Percentiles rank a stretch among this genome's conserved stretches.
These are phyloP conservation scores for Cryptoblepharus egeriae DNA, from an alignment of 2,797 vertebrate genomes.

Conservation along the genomic window DNA sequence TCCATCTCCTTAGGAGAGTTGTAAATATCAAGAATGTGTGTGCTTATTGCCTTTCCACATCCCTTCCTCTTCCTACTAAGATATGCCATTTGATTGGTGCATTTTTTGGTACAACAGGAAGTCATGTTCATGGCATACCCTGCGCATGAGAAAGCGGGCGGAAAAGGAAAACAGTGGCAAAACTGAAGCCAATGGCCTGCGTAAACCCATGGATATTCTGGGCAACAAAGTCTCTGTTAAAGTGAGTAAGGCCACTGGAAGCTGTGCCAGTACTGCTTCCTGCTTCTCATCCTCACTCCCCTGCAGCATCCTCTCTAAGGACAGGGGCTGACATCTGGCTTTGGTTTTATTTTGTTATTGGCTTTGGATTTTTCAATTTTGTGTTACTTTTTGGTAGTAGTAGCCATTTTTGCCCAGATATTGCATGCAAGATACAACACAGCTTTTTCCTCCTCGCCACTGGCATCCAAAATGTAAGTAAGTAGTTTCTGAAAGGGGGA, in stretches of 20 bases:
- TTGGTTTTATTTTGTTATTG: conserved; percentile 25
- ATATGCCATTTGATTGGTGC: conserved; percentile 85
- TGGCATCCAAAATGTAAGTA: conserved; percentile 73
- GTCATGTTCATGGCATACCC: conserved; percentile 99
- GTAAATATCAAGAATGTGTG: conserved; percentile 60
- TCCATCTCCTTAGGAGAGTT: conserved; percentile 57
- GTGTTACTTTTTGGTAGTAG: conserved; percentile 35
- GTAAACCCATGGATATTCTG: conserved; percentile 92
- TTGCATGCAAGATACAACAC: conserved; percentile 77
- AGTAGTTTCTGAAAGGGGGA: conserved; percentile 47
- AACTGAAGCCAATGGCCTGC: conserved; percentile 87
- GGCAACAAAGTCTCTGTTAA: conserved; percentile 90
- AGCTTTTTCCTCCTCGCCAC: conserved; percentile 75
- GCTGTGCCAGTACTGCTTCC: conserved; percentile 71
- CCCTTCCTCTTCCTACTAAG: conserved; percentile 70
- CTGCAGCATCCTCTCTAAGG: conserved; percentile 68
- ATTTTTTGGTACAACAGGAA: conserved; percentile 97
- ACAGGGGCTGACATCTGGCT: conserved; percentile 58
- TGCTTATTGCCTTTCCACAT: conserved; percentile 67
- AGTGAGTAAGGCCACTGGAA: conserved; percentile 87
- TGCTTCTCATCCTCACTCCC: conserved; percentile 74
- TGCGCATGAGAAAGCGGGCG: conserved; percentile 96
- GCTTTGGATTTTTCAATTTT: conserved; percentile 37
- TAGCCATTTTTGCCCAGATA: conserved; percentile 71
- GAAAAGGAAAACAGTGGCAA: conserved; percentile 89